Evolutionary conservation across 2,797 vertebrate genomes (phyloP).

Genomic region (Gambelia wislizenii): DNA sequence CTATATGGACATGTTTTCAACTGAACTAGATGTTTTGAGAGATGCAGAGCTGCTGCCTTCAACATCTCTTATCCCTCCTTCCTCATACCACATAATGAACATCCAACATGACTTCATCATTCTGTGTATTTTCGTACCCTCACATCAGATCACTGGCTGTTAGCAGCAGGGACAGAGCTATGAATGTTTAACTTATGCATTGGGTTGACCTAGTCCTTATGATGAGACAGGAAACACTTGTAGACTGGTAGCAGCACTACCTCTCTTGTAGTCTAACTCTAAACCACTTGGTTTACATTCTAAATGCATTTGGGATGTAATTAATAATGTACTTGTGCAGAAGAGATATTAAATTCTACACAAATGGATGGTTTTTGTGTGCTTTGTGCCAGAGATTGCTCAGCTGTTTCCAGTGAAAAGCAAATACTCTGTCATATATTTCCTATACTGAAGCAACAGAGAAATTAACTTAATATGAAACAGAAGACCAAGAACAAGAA

Average conservation of each 20-base stretch:
- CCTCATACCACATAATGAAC: neutral
- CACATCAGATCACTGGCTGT: neutral
- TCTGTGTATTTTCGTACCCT: neutral
- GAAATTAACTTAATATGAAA: constrained; percentile 60
- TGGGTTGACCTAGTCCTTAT: neutral
- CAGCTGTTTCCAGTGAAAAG: constrained; percentile 64
- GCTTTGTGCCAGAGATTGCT: constrained; percentile 56
- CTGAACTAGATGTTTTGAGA: neutral
- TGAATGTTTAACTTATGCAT: neutral
- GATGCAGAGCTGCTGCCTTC: neutral
- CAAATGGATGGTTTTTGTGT: constrained; percentile 61
- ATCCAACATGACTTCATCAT: neutral
- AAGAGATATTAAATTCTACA: constrained; percentile 62
- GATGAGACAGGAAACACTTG: neutral
- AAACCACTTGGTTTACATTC: constrained; percentile 43
- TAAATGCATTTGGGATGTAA: constrained; percentile 59
- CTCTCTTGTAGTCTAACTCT: neutral
- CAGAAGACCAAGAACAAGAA: constrained; percentile 58
- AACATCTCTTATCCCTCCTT: neutral
- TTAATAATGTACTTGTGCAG: constrained; percentile 61
- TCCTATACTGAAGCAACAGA: constrained; percentile 33
- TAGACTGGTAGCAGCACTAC: constrained; percentile 5
- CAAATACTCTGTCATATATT: constrained; percentile 63
- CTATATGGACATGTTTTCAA: neutral
- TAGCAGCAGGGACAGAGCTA: neutral